These are phyloP conservation scores for Gisinianus flammeolus DNA, from an alignment of 2,888 invertebrate species.

Conservation along the genomic window DNA sequence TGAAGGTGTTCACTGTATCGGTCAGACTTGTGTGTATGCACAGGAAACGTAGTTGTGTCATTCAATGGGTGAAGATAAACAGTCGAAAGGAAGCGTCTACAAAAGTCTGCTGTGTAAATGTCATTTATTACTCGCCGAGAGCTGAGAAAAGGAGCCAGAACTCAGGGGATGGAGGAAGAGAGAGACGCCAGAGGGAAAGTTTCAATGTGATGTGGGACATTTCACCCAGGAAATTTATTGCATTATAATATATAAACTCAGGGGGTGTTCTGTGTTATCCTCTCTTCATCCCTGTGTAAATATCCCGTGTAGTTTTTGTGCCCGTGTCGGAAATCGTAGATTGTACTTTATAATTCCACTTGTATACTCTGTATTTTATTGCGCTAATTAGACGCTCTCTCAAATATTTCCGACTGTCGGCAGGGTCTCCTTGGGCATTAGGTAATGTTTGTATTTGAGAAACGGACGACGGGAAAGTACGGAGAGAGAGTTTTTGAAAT, in stretches of 20 bases:
- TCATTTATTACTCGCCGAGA: conserved; percentile 9
- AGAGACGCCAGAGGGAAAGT: conserved; percentile 9
- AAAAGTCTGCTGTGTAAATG: neutral
- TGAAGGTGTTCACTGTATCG: too few species aligned
- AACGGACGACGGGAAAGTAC: neutral
- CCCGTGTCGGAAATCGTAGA: neutral
- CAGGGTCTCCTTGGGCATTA: neutral
- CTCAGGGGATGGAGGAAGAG: neutral
- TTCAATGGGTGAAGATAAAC: neutral
- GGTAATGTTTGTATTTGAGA: neutral
- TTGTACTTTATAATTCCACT: neutral
- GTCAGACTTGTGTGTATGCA: too few species aligned
- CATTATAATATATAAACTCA: neutral
- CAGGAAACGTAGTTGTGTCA: too few species aligned
- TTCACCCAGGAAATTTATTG: neutral
- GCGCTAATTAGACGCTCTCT: neutral
- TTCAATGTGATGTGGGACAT: neutral
- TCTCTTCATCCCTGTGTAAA: neutral
- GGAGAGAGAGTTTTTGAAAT: neutral
- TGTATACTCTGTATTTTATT: neutral
- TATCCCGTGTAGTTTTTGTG: neutral
- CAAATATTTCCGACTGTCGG: neutral
- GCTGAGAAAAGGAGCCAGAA: neutral
- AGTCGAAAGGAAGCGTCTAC: neutral
- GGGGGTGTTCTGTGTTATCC: neutral